Percentiles rank a stretch among this genome's conserved stretches.
These are phyloP conservation scores for Amblyjoppa proteus DNA, from an alignment of 2,888 invertebrate genomes.

Conservation along the genomic window DNA sequence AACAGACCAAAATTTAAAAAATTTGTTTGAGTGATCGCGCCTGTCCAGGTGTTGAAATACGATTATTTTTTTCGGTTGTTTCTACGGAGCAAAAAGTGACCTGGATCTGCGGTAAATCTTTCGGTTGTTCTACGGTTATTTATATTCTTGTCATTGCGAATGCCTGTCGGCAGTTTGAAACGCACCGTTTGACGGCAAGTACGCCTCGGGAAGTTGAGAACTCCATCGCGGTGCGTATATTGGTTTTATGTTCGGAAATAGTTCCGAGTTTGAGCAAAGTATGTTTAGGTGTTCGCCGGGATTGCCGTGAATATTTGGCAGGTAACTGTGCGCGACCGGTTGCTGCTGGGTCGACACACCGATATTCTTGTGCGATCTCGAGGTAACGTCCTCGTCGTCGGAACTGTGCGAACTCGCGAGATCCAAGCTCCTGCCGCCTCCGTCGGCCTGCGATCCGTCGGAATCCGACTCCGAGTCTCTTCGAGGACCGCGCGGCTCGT, in stretches of 20 bases:
- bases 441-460: constrained; percentile 88
- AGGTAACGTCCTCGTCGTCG: constrained; percentile 90
- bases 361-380: constrained; percentile 82
- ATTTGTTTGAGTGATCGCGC: too few species aligned
- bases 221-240: constrained; percentile 90
- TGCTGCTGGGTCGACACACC: constrained; percentile 81
- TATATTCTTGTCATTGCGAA: neutral
- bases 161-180: neutral
- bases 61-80: too few species aligned
- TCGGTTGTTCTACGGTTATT: too few species aligned
- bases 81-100: too few species aligned
- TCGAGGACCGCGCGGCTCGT: constrained; percentile 84
- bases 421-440: constrained; percentile 93
- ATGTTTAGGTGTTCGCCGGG: constrained; percentile 82
- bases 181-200: constrained; percentile 85
- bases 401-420: constrained; percentile 98
- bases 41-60: too few species aligned
- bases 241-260: constrained; percentile 89
- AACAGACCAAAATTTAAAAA: neutral
- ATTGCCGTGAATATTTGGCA: constrained; percentile 87
- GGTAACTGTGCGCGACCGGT: constrained; percentile 84
- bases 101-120: too few species aligned
- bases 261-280: constrained; percentile 87
- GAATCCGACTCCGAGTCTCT: constrained; percentile 93
- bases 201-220: constrained; percentile 89